phyloP scores from a whole-genome alignment of 2,113 vertebrate genomes.

The Mustela lutreola region DNA sequence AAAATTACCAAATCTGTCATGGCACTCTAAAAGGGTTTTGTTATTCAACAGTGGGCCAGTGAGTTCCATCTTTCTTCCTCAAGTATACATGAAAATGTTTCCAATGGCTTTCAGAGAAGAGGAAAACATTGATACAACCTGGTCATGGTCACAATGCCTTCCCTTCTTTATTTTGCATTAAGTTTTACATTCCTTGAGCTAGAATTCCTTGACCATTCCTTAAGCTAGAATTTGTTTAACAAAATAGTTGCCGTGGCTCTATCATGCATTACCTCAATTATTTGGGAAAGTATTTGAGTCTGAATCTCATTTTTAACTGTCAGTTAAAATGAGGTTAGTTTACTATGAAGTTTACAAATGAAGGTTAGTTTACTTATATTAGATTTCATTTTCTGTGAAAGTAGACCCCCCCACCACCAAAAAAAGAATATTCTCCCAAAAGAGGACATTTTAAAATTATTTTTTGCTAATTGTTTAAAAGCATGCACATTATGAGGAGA shows the following conservation, averaged over 20 bases:
- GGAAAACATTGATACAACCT: not conserved
- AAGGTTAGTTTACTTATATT: conserved; percentile 25
- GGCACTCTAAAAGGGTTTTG: not conserved
- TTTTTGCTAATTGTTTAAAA: conserved; percentile 48
- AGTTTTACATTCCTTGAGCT: conserved; percentile 37
- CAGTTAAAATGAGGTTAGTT: not conserved
- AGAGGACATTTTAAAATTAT: conserved; percentile 29
- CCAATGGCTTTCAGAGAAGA: not conserved
- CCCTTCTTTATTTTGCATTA: not conserved
- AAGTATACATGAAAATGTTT: not conserved
- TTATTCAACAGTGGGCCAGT: not conserved
- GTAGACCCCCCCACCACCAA: not conserved
- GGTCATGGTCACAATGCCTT: not conserved
- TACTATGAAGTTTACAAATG: not conserved
- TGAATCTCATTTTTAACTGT: conserved; percentile 48
- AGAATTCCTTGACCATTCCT: not conserved
- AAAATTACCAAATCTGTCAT: not conserved
- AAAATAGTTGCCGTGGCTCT: not conserved
- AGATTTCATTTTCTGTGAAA: conserved; percentile 57
- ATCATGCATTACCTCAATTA: not conserved
- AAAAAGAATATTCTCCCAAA: not conserved
- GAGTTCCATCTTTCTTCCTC: not conserved
- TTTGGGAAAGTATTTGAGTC: conserved; percentile 1
- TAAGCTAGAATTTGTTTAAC: not conserved
- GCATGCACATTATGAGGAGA: conserved; percentile 12